A percentile compares a stretch with the other conserved stretches of the same genome.
Conservation (phyloP, 2,113 vertebrate species). For the Corydoras sp. region DNA sequence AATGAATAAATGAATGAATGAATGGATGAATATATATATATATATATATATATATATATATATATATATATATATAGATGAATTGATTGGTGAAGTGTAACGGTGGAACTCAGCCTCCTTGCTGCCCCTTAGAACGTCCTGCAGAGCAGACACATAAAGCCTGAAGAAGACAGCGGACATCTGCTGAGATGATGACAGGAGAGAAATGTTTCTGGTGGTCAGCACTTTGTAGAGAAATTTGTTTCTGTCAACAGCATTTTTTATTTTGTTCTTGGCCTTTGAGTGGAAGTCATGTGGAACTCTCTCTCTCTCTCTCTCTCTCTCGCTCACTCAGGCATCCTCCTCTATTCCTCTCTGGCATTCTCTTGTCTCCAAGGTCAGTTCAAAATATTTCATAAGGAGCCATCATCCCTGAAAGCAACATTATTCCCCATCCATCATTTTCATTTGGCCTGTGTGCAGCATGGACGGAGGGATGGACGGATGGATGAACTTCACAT, state of each 20-base stretch:
- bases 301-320: background rate
- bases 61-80: too few relatives aligned
- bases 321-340: background rate
- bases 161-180: slow-evolving; percentile 51
- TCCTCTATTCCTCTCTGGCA: slow-evolving; percentile 25
- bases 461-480: too few relatives aligned
- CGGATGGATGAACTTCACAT: too few relatives aligned
- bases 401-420: background rate
- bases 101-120: too few relatives aligned
- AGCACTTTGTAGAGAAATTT: slow-evolving; percentile 56
- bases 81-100: too few relatives aligned
- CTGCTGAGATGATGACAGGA: slow-evolving; percentile 26
- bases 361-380: slow-evolving; percentile 49
- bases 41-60: too few relatives aligned
- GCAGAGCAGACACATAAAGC: slow-evolving; percentile 21
- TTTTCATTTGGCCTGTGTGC: too few relatives aligned
- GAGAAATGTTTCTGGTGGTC: slow-evolving; percentile 44
- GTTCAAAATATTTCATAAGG: slow-evolving; percentile 15
- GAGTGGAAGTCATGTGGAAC: slow-evolving; percentile 34
- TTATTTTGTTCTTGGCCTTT: slow-evolving; percentile 44
- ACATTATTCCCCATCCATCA: too few relatives aligned
- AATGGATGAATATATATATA: too few relatives aligned
- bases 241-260: slow-evolving; percentile 59
- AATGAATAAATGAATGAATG: too few relatives aligned
- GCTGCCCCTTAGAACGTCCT: slow-evolving; percentile 1